Evolutionary conservation across 2,797 vertebrate species (phyloP).

Genomic region (Labeo calbasu): DNA sequence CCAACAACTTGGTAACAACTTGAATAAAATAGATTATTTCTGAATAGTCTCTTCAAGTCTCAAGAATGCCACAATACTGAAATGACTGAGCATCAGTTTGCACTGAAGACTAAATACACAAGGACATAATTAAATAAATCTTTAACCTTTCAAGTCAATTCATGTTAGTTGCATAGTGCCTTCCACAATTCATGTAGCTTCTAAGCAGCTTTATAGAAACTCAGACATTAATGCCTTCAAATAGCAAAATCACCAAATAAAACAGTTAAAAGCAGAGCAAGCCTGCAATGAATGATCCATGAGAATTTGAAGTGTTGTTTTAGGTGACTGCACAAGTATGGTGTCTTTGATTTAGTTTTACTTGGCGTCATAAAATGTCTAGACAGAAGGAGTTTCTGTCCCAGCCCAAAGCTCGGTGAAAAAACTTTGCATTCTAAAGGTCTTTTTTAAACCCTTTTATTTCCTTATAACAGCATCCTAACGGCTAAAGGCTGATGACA

Average conservation of each 20-base stretch:
- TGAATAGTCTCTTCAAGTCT: background rate
- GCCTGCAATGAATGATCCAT: slow-evolving; percentile 8
- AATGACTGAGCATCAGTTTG: background rate
- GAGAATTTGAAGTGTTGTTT: slow-evolving; percentile 20
- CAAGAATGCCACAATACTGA: background rate
- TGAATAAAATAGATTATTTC: background rate
- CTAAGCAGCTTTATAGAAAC: background rate
- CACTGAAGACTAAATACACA: background rate
- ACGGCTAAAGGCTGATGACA: slow-evolving; percentile 33
- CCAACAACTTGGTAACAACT: background rate
- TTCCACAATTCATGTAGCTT: background rate
- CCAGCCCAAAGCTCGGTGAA: slow-evolving; percentile 23
- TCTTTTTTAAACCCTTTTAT: slow-evolving; percentile 7
- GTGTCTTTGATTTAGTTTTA: slow-evolving; percentile 41
- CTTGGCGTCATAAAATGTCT: slow-evolving; percentile 56
- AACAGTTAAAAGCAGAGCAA: slow-evolving; percentile 25
- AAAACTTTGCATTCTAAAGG: slow-evolving; percentile 32
- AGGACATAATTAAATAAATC: background rate
- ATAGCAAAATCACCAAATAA: background rate
- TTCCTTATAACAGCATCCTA: background rate
- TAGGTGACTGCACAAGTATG: slow-evolving; percentile 36
- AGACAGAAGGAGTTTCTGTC: slow-evolving; percentile 45
- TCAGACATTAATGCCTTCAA: background rate
- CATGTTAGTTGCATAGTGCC: background rate
- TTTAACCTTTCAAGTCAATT: background rate